Evolutionary conservation across 2,797 vertebrate genomes (phyloP).

Genomic region (Phylloscopus collybita): DNA sequence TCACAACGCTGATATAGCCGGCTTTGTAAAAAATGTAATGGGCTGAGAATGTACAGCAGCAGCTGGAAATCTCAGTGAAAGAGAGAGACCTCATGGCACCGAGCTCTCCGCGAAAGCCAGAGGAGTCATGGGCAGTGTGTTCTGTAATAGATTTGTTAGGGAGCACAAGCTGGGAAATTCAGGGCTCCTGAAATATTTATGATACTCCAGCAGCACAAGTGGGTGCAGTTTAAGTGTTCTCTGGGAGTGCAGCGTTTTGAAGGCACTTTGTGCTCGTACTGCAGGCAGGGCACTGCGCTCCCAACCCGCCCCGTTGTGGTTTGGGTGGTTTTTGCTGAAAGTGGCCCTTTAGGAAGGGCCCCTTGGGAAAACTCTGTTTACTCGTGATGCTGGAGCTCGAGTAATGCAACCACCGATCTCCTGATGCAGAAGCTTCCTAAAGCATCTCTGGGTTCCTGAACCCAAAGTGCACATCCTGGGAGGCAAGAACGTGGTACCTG

Average conservation of each 20-base stretch:
- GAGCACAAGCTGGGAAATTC: not conserved
- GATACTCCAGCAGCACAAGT: not conserved
- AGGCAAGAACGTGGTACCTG: accelerated
- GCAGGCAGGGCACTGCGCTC: not conserved
- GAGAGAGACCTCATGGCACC: accelerated
- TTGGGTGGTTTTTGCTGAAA: not conserved
- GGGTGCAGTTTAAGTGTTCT: not conserved
- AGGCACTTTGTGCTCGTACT: not conserved
- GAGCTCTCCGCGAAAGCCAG: not conserved
- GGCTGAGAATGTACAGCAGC: not conserved
- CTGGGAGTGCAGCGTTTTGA: not conserved
- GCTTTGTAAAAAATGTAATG: accelerated
- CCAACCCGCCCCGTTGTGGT: accelerated
- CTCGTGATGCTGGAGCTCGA: not conserved
- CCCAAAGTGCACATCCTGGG: not conserved
- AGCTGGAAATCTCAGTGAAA: accelerated
- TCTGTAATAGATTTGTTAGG: not conserved
- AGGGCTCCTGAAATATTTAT: not conserved
- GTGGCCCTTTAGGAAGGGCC: not conserved
- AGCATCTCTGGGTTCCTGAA: not conserved
- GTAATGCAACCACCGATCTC: accelerated
- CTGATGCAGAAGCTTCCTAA: not conserved
- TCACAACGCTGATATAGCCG: accelerated
- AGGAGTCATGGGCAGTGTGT: not conserved
- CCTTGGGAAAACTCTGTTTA: not conserved